These are phyloP conservation scores for Pheosia gnoma DNA, from an alignment of 2,888 invertebrate genomes.

Conservation along the genomic window DNA sequence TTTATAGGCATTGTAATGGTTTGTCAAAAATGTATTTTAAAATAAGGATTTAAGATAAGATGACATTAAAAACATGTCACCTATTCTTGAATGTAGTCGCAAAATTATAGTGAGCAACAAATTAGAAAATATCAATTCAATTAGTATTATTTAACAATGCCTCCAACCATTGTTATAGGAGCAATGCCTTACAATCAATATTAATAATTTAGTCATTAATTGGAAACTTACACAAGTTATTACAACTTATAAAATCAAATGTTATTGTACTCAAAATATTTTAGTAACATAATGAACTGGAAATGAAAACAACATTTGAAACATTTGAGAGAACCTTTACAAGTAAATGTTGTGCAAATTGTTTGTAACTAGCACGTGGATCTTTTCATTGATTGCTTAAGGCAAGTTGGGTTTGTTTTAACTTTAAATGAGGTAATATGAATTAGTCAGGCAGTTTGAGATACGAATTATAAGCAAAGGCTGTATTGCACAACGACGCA, in stretches of 20 bases:
- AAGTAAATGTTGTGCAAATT: conserved; percentile 43
- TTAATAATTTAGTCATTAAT: conserved; percentile 6
- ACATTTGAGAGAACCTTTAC: conserved; percentile 18
- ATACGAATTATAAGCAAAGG: conserved; percentile 49
- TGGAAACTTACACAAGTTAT: conserved; percentile 21
- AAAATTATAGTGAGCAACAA: too few species aligned
- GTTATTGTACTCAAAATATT: too few species aligned
- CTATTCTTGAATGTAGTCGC: neutral
- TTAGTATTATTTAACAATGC: too few species aligned
- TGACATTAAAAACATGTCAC: neutral
- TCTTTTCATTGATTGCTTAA: conserved; percentile 59
- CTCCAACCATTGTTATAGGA: neutral
- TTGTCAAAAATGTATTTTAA: conserved; percentile 14
- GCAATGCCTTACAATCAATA: conserved; percentile 1
- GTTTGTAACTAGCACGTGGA: conserved; percentile 38
- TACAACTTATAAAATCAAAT: too few species aligned
- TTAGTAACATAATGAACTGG: too few species aligned
- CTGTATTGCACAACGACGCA: conserved; percentile 17
- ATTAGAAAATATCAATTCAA: too few species aligned
- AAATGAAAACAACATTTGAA: too few species aligned
- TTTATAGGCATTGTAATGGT: conserved; percentile 29
- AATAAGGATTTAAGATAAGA: conserved; percentile 9
- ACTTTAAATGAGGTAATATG: conserved; percentile 54
- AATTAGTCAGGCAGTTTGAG: conserved; percentile 52
- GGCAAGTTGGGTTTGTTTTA: conserved; percentile 41